These are phyloP conservation scores for Scalopus aquaticus DNA, from an alignment of 2,113 vertebrate species.

Conservation along the genomic window DNA sequence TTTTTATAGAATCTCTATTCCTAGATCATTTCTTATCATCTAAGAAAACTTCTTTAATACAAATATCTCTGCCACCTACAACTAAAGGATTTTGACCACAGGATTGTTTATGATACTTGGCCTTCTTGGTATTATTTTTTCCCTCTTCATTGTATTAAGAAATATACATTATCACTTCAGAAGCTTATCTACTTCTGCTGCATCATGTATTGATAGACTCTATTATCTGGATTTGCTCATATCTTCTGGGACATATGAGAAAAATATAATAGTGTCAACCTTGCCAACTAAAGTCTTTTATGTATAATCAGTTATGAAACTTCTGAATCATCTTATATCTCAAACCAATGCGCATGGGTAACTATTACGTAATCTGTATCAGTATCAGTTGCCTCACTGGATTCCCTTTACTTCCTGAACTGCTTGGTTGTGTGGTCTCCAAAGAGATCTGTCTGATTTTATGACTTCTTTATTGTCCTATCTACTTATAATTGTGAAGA, in stretches of 20 bases:
- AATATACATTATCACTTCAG: background rate
- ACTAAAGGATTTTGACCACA: background rate
- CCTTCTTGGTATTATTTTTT: background rate
- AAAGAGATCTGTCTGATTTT: background rate
- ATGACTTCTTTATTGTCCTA: background rate
- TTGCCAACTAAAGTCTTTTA: conserved; percentile 54
- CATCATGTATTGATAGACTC: background rate
- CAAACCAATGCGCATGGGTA: background rate
- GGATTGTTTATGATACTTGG: background rate
- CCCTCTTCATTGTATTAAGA: background rate
- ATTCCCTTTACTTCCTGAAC: background rate
- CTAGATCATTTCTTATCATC: conserved; percentile 20
- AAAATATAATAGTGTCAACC: background rate
- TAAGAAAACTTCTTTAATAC: conserved; percentile 23
- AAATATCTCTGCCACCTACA: background rate
- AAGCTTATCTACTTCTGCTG: background rate
- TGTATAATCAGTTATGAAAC: conserved; percentile 68
- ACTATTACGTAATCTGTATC: background rate
- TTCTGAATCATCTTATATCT: conserved; percentile 52
- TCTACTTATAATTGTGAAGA: background rate
- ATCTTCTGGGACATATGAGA: conserved; percentile 64
- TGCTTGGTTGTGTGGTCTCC: background rate
- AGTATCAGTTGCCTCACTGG: background rate
- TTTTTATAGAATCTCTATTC: conserved; percentile 33
- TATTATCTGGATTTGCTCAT: conserved; percentile 48